Percentiles rank a stretch among this genome's conserved stretches.
Evolutionary conservation across 2,888 invertebrate genomes (phyloP).

Genomic region (Phyllotreta striolata): DNA sequence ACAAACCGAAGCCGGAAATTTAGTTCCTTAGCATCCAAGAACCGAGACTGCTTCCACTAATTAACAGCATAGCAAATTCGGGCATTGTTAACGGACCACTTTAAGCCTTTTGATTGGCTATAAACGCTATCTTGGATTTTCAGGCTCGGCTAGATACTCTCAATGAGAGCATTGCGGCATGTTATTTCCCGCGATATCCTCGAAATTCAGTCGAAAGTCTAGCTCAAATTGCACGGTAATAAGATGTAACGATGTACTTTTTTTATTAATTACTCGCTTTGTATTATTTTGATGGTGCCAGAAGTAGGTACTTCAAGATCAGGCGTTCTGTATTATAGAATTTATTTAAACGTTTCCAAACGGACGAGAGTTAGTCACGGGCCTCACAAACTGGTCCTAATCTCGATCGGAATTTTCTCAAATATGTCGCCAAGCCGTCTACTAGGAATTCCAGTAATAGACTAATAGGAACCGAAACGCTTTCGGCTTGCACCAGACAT

Average conservation of each 20-base stretch:
- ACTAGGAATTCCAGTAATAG: conserved; percentile 26
- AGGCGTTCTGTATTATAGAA: no score
- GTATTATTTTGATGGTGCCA: no score
- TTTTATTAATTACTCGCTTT: no score
- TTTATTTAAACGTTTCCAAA: no score
- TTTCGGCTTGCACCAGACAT: conserved; percentile 12
- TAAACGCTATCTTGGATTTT: conserved; percentile 37
- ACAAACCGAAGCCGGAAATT: conserved; percentile 5
- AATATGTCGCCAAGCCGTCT: conserved; percentile 32
- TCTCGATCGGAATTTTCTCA: conserved; percentile 24
- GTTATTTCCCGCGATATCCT: conserved; percentile 13
- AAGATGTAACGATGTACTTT: no score
- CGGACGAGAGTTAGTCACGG: no score
- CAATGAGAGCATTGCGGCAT: conserved; percentile 16
- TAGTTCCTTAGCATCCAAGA: conserved; percentile 1
- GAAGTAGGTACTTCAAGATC: no score
- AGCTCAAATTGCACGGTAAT: not conserved
- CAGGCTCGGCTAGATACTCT: conserved; percentile 34
- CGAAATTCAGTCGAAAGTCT: conserved; percentile 1
- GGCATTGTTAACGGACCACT: conserved; percentile 27
- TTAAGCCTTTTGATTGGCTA: conserved; percentile 33
- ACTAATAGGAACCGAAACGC: conserved; percentile 17
- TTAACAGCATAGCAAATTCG: conserved; percentile 35
- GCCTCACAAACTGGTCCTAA: conserved; percentile 30
- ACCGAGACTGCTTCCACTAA: conserved; percentile 21